Percentiles rank a stretch among this genome's conserved stretches.
Conservation (phyloP, 2,888 invertebrate species). For the Sphaerophoria rueppellii region DNA sequence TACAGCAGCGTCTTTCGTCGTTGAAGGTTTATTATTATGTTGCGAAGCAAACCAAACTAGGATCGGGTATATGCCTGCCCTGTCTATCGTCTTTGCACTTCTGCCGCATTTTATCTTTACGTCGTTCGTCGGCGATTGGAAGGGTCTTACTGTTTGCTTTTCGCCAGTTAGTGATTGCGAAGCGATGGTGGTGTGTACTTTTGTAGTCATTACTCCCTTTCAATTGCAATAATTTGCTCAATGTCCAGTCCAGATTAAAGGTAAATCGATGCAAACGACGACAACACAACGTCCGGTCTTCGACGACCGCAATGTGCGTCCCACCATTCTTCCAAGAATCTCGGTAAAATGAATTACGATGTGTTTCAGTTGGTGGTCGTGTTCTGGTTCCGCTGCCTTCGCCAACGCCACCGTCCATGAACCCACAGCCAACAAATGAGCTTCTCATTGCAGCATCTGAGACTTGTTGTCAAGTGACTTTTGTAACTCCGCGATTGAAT, state of each 20-base stretch:
- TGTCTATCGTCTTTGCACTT: conserved; percentile 61
- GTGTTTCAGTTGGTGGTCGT: conserved; percentile 67
- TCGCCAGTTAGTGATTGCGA: conserved; percentile 10
- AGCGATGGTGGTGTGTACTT: conserved; percentile 55
- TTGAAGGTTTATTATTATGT: conserved; percentile 68
- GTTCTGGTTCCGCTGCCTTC: not conserved
- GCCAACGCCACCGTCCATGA: conserved; percentile 50
- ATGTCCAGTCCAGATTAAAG: conserved; percentile 73
- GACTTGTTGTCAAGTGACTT: conserved; percentile 57
- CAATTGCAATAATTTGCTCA: conserved; percentile 74
- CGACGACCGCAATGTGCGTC: not conserved
- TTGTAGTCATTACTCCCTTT: conserved; percentile 71
- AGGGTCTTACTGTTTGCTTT: not conserved
- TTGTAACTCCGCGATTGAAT: conserved; percentile 64
- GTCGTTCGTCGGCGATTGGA: not conserved
- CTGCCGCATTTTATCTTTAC: conserved; percentile 27
- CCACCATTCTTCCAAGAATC: not conserved
- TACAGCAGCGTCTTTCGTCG: conserved; percentile 64
- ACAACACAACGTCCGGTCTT: conserved; percentile 66
- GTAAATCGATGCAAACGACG: conserved; percentile 73
- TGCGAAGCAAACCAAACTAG: conserved; percentile 20
- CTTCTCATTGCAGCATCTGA: conserved; percentile 19
- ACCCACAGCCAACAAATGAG: conserved; percentile 43
- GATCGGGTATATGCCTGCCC: conserved; percentile 50
- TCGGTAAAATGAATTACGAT: conserved; percentile 69